Conservation (phyloP, 2,797 vertebrate species). For the Pempheris klunzingeri region DNA sequence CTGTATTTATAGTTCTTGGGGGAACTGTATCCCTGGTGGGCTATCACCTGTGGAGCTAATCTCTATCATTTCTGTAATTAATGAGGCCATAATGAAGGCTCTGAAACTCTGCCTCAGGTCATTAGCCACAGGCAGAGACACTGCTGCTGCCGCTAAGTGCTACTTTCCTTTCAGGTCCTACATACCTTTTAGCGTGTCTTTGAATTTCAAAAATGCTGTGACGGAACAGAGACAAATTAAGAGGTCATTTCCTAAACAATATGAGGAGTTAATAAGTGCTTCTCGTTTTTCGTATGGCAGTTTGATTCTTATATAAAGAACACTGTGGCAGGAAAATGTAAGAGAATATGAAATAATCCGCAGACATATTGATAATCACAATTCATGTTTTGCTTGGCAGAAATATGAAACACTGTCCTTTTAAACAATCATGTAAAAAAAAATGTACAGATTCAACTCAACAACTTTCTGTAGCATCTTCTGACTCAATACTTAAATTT, state of each 20-base stretch:
- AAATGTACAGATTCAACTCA: neutral
- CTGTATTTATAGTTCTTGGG: conserved; percentile 5
- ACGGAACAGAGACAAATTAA: conserved; percentile 14
- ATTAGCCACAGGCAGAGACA: conserved; percentile 41
- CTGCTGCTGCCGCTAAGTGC: conserved; percentile 25
- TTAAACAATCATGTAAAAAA: neutral
- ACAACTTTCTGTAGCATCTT: neutral
- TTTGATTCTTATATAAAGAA: neutral
- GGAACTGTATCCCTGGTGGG: conserved; percentile 46
- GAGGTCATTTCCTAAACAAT: conserved; percentile 5
- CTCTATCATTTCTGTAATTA: conserved; percentile 64
- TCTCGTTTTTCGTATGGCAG: neutral
- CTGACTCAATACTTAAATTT: neutral
- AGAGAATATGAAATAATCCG: neutral
- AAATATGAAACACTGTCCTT: neutral
- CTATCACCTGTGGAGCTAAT: conserved; percentile 69
- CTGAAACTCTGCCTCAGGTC: conserved; percentile 49
- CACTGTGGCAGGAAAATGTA: neutral
- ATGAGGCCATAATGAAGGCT: conserved; percentile 65
- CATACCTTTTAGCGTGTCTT: conserved; percentile 5
- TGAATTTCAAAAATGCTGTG: conserved; percentile 30
- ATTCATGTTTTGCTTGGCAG: neutral
- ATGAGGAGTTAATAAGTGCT: neutral
- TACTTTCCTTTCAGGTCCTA: conserved; percentile 52
- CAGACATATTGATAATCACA: too few relatives aligned